Conservation (phyloP, 1,140 invertebrate genomes). For the Drosophila subobscura region DNA sequence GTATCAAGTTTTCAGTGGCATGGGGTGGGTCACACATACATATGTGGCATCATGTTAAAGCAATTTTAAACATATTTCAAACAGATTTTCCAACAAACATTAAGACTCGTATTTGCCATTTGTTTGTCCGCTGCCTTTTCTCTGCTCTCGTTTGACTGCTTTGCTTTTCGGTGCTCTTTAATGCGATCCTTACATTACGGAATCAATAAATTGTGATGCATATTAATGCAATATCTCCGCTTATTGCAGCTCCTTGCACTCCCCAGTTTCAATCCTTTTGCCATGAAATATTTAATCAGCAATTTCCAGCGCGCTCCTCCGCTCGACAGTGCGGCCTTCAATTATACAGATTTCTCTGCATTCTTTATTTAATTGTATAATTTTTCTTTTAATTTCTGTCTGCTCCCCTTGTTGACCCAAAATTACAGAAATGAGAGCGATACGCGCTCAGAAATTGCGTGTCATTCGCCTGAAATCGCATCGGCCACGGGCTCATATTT, state of each 20-base stretch:
- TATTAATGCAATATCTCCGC: slow-evolving; percentile 30
- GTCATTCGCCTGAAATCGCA: slow-evolving; percentile 37
- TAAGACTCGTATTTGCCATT: no score
- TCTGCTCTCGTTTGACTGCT: not conserved
- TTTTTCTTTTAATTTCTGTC: slow-evolving; percentile 62
- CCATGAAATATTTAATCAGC: slow-evolving; percentile 41
- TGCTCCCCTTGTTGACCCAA: slow-evolving; percentile 49
- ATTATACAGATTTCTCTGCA: slow-evolving; percentile 42
- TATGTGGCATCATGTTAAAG: no score
- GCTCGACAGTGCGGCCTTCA: slow-evolving; percentile 31
- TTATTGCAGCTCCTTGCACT: slow-evolving; percentile 24
- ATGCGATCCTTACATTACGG: slow-evolving; percentile 22
- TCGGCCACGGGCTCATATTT: slow-evolving; percentile 21
- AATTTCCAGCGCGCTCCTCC: slow-evolving; percentile 17
- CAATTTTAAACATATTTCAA: no score
- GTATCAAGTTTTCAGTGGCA: slow-evolving; percentile 1
- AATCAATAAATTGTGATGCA: slow-evolving; percentile 47
- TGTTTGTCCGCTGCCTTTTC: no score
- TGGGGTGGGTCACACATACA: slow-evolving; percentile 3
- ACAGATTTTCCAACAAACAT: no score
- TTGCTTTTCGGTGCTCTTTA: slow-evolving; percentile 19
- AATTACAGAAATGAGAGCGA: slow-evolving; percentile 20
- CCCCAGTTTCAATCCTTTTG: slow-evolving; percentile 26
- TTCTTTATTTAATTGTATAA: slow-evolving; percentile 70
- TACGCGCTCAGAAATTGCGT: slow-evolving; percentile 22